These are phyloP conservation scores for Myrmophylax atrothorax DNA, from an alignment of 2,113 vertebrate species.

Conservation along the genomic window DNA sequence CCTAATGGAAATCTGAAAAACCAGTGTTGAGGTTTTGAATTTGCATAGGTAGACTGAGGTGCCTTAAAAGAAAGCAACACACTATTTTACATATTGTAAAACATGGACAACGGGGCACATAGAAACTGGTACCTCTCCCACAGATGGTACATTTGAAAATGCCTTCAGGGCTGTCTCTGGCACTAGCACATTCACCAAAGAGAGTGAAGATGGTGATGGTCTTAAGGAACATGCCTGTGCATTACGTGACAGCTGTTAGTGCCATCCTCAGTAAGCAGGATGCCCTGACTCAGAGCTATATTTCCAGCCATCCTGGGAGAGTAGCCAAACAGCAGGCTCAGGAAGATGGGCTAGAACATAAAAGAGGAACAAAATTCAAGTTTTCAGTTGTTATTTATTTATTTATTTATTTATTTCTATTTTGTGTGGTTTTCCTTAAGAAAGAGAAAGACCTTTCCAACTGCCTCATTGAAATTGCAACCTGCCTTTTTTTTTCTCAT, in stretches of 20 bases:
- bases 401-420: not conserved
- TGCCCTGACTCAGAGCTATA: rapidly evolving
- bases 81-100: not conserved
- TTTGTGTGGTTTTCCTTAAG: no score
- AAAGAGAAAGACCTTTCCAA: not conserved
- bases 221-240: not conserved
- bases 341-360: not conserved
- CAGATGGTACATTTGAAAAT: not conserved
- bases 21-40: not conserved
- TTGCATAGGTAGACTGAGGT: not conserved
- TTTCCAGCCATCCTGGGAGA: not conserved
- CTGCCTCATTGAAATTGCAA: not conserved
- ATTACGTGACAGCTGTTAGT: not conserved
- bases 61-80: not conserved
- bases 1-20: not conserved
- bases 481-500: not conserved
- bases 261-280: no score
- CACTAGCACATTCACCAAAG: not conserved
- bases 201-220: not conserved
- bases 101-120: rapidly evolving
- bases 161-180: not conserved
- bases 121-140: not conserved
- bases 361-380: not conserved
- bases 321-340: not conserved
- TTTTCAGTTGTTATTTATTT: no score